Conservation (phyloP, 2,113 vertebrate species). For the Austrofundulus limnaeus region DNA sequence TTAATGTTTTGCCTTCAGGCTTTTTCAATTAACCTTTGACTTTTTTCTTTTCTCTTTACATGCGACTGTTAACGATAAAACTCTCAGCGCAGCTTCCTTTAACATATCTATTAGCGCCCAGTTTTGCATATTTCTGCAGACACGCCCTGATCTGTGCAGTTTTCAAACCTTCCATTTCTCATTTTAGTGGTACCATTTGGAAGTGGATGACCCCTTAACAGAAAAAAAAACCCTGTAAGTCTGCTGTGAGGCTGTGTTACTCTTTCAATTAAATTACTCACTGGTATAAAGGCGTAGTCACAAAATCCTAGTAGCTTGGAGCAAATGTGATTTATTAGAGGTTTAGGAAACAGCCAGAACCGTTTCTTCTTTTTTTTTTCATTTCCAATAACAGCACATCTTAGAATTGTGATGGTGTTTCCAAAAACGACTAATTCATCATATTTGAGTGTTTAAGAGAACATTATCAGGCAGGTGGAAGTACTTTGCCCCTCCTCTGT, state of each 20-base stretch:
- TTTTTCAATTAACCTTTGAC: slow-evolving; percentile 67
- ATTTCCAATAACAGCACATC: slow-evolving; percentile 10
- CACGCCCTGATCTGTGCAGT: slow-evolving; percentile 32
- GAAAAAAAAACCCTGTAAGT: slow-evolving; percentile 23
- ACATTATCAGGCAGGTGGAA: slow-evolving; percentile 14
- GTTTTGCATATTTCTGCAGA: slow-evolving; percentile 42
- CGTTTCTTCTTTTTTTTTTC: too few species aligned
- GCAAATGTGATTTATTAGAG: slow-evolving; percentile 30
- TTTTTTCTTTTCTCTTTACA: too few species aligned
- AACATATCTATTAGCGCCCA: slow-evolving; percentile 58
- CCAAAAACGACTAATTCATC: slow-evolving; percentile 1
- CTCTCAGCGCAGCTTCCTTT: slow-evolving; percentile 42
- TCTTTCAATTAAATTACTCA: slow-evolving; percentile 37
- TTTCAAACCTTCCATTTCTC: slow-evolving; percentile 30
- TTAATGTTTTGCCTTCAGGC: slow-evolving; percentile 51
- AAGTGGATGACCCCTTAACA: slow-evolving; percentile 48
- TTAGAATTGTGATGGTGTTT: slow-evolving; percentile 33
- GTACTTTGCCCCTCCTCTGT: slow-evolving; percentile 5
- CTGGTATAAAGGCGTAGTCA: slow-evolving; percentile 8
- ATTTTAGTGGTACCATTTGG: slow-evolving; percentile 51
- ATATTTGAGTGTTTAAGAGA: slow-evolving; percentile 22
- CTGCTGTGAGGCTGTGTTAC: slow-evolving; percentile 34
- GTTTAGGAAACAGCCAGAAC: neutral
- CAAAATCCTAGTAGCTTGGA: slow-evolving; percentile 29
- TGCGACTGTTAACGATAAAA: slow-evolving; percentile 57